Conservation (phyloP, 2,797 vertebrate genomes). For the Thripadectes ignobilis region DNA sequence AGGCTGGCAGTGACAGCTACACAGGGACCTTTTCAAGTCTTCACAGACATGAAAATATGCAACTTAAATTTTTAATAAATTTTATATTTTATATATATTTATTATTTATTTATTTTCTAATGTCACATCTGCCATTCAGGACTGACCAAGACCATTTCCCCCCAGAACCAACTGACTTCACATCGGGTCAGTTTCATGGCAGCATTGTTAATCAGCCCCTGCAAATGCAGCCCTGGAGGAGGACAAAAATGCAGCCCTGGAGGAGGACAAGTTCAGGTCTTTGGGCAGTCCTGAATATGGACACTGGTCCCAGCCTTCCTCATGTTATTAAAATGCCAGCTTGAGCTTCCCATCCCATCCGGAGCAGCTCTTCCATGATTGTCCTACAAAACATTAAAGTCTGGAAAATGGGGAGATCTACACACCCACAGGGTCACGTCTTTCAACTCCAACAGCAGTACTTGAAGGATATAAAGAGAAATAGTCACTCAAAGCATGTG, state of each 20-base stretch:
- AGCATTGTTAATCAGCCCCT: not conserved
- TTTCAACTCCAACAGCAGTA: not conserved
- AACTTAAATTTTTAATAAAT: not conserved
- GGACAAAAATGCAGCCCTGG: not conserved
- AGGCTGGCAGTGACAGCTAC: not conserved
- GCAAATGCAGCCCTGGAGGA: not conserved
- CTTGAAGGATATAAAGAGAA: not conserved
- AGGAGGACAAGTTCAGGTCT: not conserved
- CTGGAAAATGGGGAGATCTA: not conserved
- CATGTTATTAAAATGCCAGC: not conserved
- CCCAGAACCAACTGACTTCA: not conserved
- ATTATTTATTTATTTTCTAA: not conserved
- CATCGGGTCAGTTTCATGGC: fast-evolving
- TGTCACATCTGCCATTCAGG: not conserved
- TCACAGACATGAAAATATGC: no score
- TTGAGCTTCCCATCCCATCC: not conserved
- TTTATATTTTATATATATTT: not conserved
- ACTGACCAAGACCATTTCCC: not conserved
- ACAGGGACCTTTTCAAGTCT: not conserved
- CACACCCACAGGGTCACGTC: not conserved
- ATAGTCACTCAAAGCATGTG: not conserved
- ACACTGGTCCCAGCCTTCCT: not conserved
- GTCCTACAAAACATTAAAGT: not conserved
- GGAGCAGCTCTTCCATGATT: not conserved
- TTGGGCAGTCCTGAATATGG: not conserved